Evolutionary conservation across 2,888 invertebrate genomes (phyloP), one percentile per base, ranked within the genome.

Genomic region (Andrena minutula): DNA sequence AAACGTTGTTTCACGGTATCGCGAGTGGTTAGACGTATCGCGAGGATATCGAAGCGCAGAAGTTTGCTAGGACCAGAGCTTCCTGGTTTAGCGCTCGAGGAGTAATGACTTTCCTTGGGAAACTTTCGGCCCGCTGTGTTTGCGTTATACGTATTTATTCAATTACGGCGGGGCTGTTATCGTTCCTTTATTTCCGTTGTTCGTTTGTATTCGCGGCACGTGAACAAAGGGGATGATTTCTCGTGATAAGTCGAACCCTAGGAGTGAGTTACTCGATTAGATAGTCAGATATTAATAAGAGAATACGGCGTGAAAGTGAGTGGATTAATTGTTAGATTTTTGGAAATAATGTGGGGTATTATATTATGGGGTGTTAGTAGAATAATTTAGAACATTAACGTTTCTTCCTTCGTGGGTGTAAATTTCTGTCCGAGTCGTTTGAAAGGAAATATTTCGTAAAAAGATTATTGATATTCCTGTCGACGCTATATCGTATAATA

Each of bases 1-100:
- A 64, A 73, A 73, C 68, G 79, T 79, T 70, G 81, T 65, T 79
- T 49, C 68, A 30, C 30, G 69, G 51, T 80, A 80, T 30, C 60
- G 60, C 64, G 26, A 69, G 69, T 26, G 74, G 69, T 81, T 80
- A 32, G 68, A 63, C n/a, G 58, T 60, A 49, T 68, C 58, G 64
- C 58, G 28, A 10, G 66, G 58, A 35, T 80, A 80, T 80, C 68
- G 73, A 79, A 47, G 71, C 23, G 73, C 35, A 26, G 56, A 73
- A 79, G 51, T 80, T 79, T 5, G 20, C 3, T n/a, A 10, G 32
- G 49, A 51, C 47, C 7, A 10, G 41, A 3, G 69, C 47, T 58
- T 61, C 75, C n/a, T 20, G 35, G 51, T 8, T 30, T 63, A 16
- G n/a, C 41, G 65, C 20, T 23, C 12, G 7, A 12, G 28, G 64